phyloP scores from a whole-genome alignment of 2,888 invertebrate species.

The Calliopum simillimum region DNA sequence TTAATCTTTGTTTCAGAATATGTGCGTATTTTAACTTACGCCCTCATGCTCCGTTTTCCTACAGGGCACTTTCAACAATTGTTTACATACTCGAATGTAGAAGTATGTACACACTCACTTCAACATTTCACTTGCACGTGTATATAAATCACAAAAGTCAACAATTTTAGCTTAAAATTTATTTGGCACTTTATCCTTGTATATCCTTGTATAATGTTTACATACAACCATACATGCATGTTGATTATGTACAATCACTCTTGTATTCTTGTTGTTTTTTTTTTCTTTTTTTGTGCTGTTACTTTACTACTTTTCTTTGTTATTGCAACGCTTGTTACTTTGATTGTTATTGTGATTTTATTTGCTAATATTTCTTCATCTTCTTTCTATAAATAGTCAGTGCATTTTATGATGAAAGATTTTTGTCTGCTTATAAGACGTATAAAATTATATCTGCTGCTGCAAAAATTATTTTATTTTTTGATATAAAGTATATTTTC shows the following conservation, averaged over 20 bases:
- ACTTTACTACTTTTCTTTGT: neutral
- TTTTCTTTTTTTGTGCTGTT: neutral
- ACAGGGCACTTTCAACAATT: neutral
- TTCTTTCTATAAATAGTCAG: too few relatives aligned
- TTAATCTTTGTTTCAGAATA: too few relatives aligned
- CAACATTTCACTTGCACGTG: neutral
- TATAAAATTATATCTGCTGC: too few relatives aligned
- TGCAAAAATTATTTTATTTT: too few relatives aligned
- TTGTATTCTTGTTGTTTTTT: neutral
- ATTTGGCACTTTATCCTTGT: constrained; percentile 13
- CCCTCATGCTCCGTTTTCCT: too few relatives aligned
- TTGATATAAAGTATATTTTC: too few relatives aligned
- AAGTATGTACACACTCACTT: neutral
- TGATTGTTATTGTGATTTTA: neutral
- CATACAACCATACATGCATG: too few relatives aligned
- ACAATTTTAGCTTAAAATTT: constrained; percentile 13
- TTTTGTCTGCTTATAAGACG: too few relatives aligned
- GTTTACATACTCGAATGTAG: neutral
- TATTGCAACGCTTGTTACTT: neutral
- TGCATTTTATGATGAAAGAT: too few relatives aligned
- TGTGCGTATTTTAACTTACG: too few relatives aligned
- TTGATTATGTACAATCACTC: neutral
- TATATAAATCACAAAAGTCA: constrained; percentile 16
- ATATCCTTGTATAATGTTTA: too few relatives aligned
- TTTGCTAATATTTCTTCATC: too few relatives aligned